Evolutionary conservation across 2,888 invertebrate species (phyloP).

Genomic region (Trichacis sp.): DNA sequence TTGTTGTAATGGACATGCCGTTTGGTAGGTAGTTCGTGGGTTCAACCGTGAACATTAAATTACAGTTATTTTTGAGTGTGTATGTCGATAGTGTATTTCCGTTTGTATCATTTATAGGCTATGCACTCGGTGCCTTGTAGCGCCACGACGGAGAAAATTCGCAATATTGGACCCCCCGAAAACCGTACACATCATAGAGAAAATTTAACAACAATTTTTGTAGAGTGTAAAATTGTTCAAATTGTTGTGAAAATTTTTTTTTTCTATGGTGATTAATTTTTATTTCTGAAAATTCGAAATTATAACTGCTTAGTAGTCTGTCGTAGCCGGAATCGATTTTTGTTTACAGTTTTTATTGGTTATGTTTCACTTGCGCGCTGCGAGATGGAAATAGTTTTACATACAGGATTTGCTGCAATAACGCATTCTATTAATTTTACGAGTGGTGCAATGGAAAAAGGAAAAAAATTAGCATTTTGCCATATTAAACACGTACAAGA

Average conservation of each 20-base stretch:
- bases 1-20: conserved; percentile 42
- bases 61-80: conserved; percentile 35
- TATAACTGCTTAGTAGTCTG: no score
- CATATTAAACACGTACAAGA: not conserved
- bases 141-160: not conserved
- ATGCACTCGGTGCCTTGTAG: not conserved
- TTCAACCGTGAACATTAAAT: conserved; percentile 35
- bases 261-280: no score
- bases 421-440: not conserved
- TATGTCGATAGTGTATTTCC: conserved; percentile 37
- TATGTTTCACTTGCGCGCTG: no score
- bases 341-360: no score
- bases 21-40: conserved; percentile 46
- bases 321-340: no score
- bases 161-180: no score
- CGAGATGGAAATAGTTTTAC: not conserved
- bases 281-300: no score
- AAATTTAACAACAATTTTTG: not conserved
- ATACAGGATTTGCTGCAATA: not conserved
- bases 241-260: no score
- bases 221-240: no score
- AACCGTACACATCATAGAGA: no score
- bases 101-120: conserved; percentile 24
- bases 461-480: not conserved
- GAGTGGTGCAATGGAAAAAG: not conserved